phyloP scores from a whole-genome alignment of 2,113 vertebrate species.

The Spea multiplicata region DNA sequence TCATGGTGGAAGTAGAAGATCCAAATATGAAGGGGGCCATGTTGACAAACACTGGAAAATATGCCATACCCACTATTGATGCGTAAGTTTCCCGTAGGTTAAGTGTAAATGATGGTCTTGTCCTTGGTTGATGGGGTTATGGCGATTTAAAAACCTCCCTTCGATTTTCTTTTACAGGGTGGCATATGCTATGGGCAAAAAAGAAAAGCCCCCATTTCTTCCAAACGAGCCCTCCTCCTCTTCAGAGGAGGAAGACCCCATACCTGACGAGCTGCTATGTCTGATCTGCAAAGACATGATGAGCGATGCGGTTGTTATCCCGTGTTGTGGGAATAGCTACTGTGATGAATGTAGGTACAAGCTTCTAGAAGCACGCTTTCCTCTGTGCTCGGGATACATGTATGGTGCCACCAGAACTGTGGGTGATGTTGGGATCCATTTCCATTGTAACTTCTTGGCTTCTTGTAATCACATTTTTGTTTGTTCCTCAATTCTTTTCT shows the following conservation, averaged over 20 bases:
- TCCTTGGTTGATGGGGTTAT: neutral
- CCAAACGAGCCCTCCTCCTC: constrained; percentile 74
- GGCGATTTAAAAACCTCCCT: neutral
- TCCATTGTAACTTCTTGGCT: too few relatives aligned
- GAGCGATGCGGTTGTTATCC: constrained; percentile 93
- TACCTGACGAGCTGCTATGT: constrained; percentile 89
- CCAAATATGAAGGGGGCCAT: constrained; percentile 93
- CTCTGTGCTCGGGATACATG: neutral
- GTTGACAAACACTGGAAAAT: constrained; percentile 93
- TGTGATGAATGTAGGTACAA: constrained; percentile 94
- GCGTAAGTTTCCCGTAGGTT: constrained; percentile 76
- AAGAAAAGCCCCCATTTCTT: constrained; percentile 90
- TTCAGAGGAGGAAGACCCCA: constrained; percentile 80
- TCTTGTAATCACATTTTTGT: too few relatives aligned
- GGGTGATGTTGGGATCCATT: too few relatives aligned
- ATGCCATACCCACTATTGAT: constrained; percentile 90
- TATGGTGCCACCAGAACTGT: neutral
- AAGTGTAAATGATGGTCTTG: neutral
- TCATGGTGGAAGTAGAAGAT: constrained; percentile 96
- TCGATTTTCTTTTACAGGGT: constrained; percentile 68
- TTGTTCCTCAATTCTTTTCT: neutral
- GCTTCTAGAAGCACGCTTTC: neutral
- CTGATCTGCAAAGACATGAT: constrained; percentile 92
- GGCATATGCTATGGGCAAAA: constrained; percentile 94
- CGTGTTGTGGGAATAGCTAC: constrained; percentile 97